Evolutionary conservation across 2,888 invertebrate genomes (phyloP).

Genomic region (Archips xylosteana): DNA sequence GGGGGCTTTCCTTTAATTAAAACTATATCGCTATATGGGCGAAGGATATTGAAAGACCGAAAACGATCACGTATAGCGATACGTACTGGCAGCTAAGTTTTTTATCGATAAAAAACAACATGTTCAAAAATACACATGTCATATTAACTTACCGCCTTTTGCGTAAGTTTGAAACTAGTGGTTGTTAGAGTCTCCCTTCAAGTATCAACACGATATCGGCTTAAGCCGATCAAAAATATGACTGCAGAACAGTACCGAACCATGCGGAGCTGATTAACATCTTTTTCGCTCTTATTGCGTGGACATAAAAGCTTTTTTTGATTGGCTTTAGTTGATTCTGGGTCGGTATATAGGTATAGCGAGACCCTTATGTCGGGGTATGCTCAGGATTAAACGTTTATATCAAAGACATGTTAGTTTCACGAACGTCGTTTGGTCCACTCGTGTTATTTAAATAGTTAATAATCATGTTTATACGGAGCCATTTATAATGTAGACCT

Average conservation of each 20-base stretch:
- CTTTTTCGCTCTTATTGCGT: no score
- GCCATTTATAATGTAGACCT: slow-evolving; percentile 39
- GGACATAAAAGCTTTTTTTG: no score
- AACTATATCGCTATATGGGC: background rate
- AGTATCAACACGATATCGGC: no score
- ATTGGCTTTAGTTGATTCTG: no score
- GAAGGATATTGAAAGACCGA: background rate
- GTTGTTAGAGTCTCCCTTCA: background rate
- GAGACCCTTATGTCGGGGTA: no score
- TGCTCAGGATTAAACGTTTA: background rate
- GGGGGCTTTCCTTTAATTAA: no score
- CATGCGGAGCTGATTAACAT: no score
- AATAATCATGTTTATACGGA: slow-evolving; percentile 36
- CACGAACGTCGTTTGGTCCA: slow-evolving; percentile 12
- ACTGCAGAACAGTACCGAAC: no score
- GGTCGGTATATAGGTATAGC: no score
- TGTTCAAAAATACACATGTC: background rate
- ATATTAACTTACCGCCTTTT: background rate
- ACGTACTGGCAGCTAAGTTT: background rate
- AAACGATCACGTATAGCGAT: background rate
- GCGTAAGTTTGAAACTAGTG: background rate
- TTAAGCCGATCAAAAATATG: no score
- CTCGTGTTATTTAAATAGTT: slow-evolving; percentile 30
- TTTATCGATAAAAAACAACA: no score
- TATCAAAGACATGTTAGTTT: background rate